These are phyloP conservation scores for Argentina silus DNA, from an alignment of 2,797 vertebrate species.

Conservation along the genomic window DNA sequence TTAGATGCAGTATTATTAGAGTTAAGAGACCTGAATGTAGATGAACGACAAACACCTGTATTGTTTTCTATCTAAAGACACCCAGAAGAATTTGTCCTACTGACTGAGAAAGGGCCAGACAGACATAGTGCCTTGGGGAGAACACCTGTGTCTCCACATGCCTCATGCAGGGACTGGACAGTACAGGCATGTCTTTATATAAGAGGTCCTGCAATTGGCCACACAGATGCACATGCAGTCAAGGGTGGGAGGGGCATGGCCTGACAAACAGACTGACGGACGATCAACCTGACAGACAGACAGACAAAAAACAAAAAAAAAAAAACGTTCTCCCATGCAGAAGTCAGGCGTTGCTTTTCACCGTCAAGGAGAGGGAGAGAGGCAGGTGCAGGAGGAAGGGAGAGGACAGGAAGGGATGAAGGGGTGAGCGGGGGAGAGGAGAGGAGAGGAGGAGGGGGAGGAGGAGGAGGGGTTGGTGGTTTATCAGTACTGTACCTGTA, in stretches of 20 bases:
- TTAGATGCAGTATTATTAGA: no score
- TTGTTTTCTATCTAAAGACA: background rate
- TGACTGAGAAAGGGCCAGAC: conserved; percentile 10
- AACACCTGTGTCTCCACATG: conserved; percentile 41
- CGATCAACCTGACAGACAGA: conserved; percentile 20
- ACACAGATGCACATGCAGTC: conserved; percentile 53
- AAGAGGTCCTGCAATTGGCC: conserved; percentile 20
- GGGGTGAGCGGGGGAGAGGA: conserved; percentile 21
- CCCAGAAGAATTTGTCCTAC: background rate
- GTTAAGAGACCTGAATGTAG: no score
- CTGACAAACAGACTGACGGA: conserved; percentile 8
- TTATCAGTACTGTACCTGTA: conserved; percentile 89
- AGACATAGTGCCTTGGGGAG: conserved; percentile 30
- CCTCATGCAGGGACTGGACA: conserved; percentile 60
- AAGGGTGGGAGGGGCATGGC: conserved; percentile 22
- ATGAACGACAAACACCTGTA: background rate
- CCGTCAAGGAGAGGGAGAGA: conserved; percentile 31
- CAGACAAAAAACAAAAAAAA: conserved; percentile 3
- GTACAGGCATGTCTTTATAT: background rate
- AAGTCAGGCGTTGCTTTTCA: conserved; percentile 18
- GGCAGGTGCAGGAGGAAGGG: conserved; percentile 26
- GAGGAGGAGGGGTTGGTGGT: conserved; percentile 42
- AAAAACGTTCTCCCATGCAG: conserved; percentile 62
- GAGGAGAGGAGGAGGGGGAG: conserved; percentile 36
- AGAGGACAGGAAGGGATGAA: conserved; percentile 14